Evolutionary conservation across 2,797 vertebrate species (phyloP).

Genomic region (Ceyx erithaca): DNA sequence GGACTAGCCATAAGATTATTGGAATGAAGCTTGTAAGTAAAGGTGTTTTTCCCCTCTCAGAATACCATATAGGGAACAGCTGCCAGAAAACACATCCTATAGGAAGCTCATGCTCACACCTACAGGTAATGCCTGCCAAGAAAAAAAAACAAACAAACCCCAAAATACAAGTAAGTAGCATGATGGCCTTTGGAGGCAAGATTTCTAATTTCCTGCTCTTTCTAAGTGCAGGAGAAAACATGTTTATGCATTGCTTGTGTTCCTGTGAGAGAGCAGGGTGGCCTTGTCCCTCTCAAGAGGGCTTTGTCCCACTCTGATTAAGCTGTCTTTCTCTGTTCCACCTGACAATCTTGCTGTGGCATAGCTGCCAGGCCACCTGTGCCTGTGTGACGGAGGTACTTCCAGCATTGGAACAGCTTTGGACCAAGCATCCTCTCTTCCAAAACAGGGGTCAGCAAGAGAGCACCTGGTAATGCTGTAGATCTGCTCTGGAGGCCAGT

Average conservation of each 20-base stretch:
- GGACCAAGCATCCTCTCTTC: not conserved
- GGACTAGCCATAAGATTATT: not conserved
- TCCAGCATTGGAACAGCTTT: not conserved
- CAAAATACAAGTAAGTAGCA: not conserved
- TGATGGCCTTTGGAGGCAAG: not conserved
- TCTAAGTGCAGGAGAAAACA: not conserved
- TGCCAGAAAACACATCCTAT: not conserved
- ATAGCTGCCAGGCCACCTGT: not conserved
- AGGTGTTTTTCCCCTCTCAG: not conserved
- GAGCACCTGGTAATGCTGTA: not conserved
- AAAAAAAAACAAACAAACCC: not conserved
- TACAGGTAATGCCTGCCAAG: not conserved
- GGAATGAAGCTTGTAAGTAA: not conserved
- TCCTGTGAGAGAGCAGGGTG: not conserved
- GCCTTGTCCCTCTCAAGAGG: not conserved
- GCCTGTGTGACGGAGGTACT: not conserved
- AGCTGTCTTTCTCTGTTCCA: not conserved
- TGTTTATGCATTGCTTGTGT: not conserved
- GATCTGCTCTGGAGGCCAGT: not conserved
- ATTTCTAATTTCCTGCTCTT: not conserved
- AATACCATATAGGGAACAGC: not conserved
- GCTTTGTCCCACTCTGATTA: not conserved
- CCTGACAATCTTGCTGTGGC: not conserved
- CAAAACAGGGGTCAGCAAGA: not conserved
- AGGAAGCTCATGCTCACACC: not conserved